A percentile compares a stretch with the other conserved stretches of the same genome.
Evolutionary conservation across 2,113 vertebrate genomes (phyloP).

Genomic region (Benitochromis conjunctus): DNA sequence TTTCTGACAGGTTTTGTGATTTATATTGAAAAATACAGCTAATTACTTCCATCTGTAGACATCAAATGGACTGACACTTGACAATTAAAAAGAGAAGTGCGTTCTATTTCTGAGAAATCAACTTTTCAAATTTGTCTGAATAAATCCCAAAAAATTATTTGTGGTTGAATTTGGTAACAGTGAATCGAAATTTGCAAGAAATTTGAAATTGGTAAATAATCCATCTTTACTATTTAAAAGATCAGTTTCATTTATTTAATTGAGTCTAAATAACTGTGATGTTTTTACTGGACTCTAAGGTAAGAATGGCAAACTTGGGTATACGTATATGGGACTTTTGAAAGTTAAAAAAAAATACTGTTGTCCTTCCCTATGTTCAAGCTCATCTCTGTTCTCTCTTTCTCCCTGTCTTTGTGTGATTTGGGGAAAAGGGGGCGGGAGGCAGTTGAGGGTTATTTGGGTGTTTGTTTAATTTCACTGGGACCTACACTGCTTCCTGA

Average conservation of each 20-base stretch:
- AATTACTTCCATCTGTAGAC: constrained; percentile 13
- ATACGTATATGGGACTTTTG: neutral
- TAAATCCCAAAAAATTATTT: neutral
- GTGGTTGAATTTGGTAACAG: neutral
- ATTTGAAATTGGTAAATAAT: neutral
- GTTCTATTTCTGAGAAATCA: neutral
- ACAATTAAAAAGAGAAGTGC: constrained; percentile 2
- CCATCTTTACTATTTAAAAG: neutral
- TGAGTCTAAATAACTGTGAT: neutral
- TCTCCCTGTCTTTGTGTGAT: constrained; percentile 13
- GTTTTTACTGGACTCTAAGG: neutral
- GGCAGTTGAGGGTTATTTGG: neutral
- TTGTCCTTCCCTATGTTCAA: neutral
- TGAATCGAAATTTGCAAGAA: neutral
- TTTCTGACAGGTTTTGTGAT: constrained; percentile 30
- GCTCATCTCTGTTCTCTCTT: neutral
- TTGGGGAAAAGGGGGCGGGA: neutral
- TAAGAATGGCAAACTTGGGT: neutral
- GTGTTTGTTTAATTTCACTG: constrained; percentile 61
- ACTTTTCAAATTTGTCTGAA: neutral
- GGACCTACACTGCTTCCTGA: constrained; percentile 67
- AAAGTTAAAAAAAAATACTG: neutral
- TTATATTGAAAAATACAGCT: constrained; percentile 14
- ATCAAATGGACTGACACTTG: constrained; percentile 25
- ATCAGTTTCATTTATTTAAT: neutral